These are phyloP conservation scores for Actinia tenebrosa DNA, from an alignment of 64 coral and sea anemone genomes.

Conservation along the genomic window DNA sequence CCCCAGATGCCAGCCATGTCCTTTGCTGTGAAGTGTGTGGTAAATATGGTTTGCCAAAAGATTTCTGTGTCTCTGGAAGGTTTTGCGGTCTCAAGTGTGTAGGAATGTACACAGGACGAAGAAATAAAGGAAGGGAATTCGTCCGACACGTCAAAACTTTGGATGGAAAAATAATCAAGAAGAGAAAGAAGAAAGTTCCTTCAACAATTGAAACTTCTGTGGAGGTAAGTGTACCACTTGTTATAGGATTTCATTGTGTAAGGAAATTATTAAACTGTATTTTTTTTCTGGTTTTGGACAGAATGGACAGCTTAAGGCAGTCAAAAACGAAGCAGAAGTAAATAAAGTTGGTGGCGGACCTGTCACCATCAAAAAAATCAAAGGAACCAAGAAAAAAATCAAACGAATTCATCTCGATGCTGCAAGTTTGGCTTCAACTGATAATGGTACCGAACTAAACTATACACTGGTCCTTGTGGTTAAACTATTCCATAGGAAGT, in stretches of 20 bases:
- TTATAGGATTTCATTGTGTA: not conserved
- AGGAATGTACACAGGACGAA: slow-evolving; percentile 85
- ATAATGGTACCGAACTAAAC: slow-evolving; percentile 12
- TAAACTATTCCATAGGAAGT: not conserved
- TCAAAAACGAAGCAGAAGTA: not conserved
- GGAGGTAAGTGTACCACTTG: not conserved
- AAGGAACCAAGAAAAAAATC: slow-evolving; percentile 24
- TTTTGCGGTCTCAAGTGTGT: slow-evolving; percentile 93
- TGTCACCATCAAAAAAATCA: slow-evolving; percentile 17
- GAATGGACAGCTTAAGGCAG: not conserved
- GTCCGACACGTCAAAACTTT: slow-evolving; percentile 84
- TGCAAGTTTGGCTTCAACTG: slow-evolving; percentile 20
- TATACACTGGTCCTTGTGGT: not conserved
- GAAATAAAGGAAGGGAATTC: slow-evolving; percentile 91
- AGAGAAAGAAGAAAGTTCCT: slow-evolving; percentile 72
- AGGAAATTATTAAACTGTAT: not conserved
- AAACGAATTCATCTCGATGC: slow-evolving; percentile 31
- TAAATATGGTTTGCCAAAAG: slow-evolving; percentile 85
- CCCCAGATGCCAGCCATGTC: slow-evolving; percentile 21
- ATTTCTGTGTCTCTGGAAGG: slow-evolving; percentile 81
- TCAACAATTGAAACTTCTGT: not conserved
- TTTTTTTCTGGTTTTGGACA: not conserved
- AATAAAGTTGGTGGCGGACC: not conserved
- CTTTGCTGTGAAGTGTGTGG: slow-evolving; percentile 96
- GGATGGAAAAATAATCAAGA: slow-evolving; percentile 94